Evolutionary conservation across 2,888 invertebrate species (phyloP).

Genomic region (Caenorhabditis drosophilae): DNA sequence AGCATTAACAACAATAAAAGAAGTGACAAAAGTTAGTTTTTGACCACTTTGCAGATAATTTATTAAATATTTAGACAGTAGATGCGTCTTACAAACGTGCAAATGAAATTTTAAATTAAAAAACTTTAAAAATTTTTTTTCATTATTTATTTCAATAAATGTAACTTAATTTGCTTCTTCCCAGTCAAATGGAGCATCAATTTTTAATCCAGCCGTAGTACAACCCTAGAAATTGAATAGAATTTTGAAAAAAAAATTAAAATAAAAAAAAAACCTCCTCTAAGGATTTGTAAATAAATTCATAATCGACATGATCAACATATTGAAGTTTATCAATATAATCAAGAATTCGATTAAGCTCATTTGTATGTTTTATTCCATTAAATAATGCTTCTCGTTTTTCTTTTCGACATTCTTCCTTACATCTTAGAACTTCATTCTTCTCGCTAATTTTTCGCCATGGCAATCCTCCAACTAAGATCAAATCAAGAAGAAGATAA

Average conservation of each 20-base stretch:
- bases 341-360: constrained; percentile 49
- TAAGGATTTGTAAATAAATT: constrained; percentile 47
- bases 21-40: constrained; percentile 20
- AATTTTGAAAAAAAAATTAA: background rate
- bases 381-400: constrained; percentile 31
- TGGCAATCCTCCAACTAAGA: constrained; percentile 44
- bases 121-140: background rate
- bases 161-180: constrained; percentile 19
- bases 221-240: constrained; percentile 24
- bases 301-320: constrained; percentile 53
- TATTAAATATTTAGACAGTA: constrained; percentile 76
- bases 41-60: background rate
- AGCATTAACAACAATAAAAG: constrained; percentile 19
- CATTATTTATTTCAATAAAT: background rate
- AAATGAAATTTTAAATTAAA: constrained; percentile 70
- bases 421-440: constrained; percentile 46
- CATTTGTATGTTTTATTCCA: constrained; percentile 32
- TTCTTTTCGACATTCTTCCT: constrained; percentile 47
- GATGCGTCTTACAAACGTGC: constrained; percentile 98
- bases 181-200: constrained; percentile 56
- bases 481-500: constrained; percentile 60
- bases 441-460: constrained; percentile 51
- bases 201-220: constrained; percentile 19
- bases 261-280: constrained; percentile 15
- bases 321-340: constrained; percentile 57